phyloP scores from a whole-genome alignment of 2,797 vertebrate species.

The Betta splendens region DNA sequence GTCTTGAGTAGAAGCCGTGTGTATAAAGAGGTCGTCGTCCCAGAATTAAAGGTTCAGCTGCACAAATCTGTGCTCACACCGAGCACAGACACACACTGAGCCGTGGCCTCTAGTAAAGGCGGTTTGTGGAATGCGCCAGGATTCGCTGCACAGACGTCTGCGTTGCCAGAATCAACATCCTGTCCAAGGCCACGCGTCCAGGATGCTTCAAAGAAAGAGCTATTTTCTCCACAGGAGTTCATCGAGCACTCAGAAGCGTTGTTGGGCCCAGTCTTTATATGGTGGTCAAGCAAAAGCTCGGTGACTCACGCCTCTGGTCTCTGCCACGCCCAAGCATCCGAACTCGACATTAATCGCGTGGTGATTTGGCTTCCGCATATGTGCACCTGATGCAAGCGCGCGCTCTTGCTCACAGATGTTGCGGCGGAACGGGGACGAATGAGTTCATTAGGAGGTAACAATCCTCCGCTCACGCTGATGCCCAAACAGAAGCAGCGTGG shows the following conservation, averaged over 20 bases:
- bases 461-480: not conserved
- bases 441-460: not conserved
- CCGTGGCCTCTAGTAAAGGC: conserved; percentile 9
- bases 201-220: conserved; percentile 5
- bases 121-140: conserved; percentile 33
- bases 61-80: conserved; percentile 14
- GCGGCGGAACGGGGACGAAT: not conserved
- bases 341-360: conserved; percentile 52
- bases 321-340: conserved; percentile 56
- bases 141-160: conserved; percentile 34
- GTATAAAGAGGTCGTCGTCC: conserved; percentile 9
- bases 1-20: too few species aligned
- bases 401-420: not conserved
- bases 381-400: conserved; percentile 42
- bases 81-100: conserved; percentile 12
- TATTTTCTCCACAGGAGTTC: conserved; percentile 24
- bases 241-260: conserved; percentile 27
- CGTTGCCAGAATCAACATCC: conserved; percentile 31
- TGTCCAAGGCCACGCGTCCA: not conserved
- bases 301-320: conserved; percentile 57
- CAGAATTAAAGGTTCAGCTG: conserved; percentile 8
- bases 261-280: conserved; percentile 44
- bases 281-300: conserved; percentile 44
- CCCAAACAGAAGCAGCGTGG: not conserved
- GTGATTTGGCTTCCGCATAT: conserved; percentile 19